A percentile compares a stretch with the other conserved stretches of the same genome.
phyloP scores from a whole-genome alignment of 2,113 vertebrate genomes.

The Phaethornis superciliosus region DNA sequence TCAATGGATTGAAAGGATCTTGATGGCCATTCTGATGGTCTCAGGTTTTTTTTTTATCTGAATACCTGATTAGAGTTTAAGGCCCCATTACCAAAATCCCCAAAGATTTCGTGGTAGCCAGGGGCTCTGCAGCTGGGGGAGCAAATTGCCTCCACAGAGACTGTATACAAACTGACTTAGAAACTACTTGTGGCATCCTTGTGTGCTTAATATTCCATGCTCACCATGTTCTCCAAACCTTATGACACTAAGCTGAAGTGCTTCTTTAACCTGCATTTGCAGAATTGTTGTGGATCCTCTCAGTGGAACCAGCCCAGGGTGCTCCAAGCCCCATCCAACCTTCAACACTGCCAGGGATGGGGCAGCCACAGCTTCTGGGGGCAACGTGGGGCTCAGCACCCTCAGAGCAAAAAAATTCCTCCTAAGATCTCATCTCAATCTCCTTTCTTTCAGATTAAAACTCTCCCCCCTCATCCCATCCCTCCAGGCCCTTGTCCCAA shows the following conservation, averaged over 20 bases:
- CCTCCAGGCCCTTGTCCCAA: no score
- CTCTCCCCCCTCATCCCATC: no score
- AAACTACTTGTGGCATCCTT: neutral
- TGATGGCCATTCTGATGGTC: neutral
- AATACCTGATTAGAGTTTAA: neutral
- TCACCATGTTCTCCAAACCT: neutral
- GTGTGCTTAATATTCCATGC: neutral
- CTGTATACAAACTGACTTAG: neutral
- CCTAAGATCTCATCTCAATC: no score
- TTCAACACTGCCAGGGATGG: no score
- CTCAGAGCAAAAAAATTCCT: no score
- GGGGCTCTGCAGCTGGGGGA: neutral
- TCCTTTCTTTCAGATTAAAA: no score
- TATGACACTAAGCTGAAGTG: neutral
- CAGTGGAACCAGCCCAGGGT: neutral
- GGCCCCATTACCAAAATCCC: no score
- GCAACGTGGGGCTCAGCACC: no score
- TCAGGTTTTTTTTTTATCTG: neutral
- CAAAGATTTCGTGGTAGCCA: neutral
- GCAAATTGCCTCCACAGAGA: neutral
- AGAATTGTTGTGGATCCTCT: neutral
- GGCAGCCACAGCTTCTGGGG: no score
- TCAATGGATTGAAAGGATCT: neutral
- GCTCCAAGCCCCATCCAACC: no score
- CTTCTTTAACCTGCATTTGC: neutral